Evolutionary conservation across 2,113 vertebrate species (phyloP).

Genomic region (Elaphurus davidianus): DNA sequence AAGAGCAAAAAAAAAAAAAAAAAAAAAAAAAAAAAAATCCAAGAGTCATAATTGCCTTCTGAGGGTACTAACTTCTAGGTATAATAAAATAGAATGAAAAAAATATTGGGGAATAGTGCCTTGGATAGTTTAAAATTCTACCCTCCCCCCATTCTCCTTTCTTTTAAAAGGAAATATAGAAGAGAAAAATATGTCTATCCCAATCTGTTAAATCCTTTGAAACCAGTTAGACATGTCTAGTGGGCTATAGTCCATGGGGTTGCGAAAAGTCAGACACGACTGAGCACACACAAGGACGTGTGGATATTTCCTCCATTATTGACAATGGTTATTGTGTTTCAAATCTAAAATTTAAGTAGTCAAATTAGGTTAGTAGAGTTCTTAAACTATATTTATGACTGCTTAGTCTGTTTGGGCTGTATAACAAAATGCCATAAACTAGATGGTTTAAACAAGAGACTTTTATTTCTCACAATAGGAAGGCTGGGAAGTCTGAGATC

Average conservation of each 20-base stretch:
- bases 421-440: background rate
- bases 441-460: background rate
- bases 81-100: background rate
- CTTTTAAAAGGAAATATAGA: background rate
- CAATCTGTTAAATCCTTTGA: background rate
- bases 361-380: background rate
- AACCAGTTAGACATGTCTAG: background rate
- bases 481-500: background rate
- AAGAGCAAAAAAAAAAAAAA: background rate
- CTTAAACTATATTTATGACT: background rate
- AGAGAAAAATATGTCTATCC: background rate
- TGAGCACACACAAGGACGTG: background rate
- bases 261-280: background rate
- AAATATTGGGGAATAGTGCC: background rate
- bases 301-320: background rate
- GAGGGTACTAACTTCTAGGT: background rate
- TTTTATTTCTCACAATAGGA: background rate
- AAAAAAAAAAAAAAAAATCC: background rate
- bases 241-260: background rate
- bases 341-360: background rate
- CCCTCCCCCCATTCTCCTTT: accelerated
- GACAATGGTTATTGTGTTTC: background rate
- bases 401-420: background rate
- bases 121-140: background rate
- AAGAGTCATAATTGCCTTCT: background rate